Evolutionary conservation across 2,797 vertebrate species (phyloP).

Genomic region (Tangara arthus): DNA sequence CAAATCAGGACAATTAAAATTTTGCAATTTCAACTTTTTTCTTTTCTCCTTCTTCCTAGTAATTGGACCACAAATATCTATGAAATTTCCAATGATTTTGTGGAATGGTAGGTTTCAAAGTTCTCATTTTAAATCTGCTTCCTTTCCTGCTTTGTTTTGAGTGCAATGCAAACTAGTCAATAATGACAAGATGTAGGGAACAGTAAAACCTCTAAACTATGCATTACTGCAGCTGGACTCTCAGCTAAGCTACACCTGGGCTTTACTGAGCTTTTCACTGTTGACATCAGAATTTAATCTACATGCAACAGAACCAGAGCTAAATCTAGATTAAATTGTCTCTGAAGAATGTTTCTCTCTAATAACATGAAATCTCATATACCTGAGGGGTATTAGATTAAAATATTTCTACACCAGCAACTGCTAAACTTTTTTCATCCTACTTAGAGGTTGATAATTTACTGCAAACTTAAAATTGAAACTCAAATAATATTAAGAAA

Average conservation of each 20-base stretch:
- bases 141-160: background rate
- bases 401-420: background rate
- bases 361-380: background rate
- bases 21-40: background rate
- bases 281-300: background rate
- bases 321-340: background rate
- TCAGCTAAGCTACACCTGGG: background rate
- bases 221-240: background rate
- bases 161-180: background rate
- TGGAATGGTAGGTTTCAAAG: background rate
- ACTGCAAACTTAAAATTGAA: background rate
- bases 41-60: background rate
- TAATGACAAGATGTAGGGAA: background rate
- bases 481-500: background rate
- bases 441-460: background rate
- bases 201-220: background rate
- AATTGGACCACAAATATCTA: background rate
- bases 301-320: background rate
- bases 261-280: background rate
- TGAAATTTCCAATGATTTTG: background rate
- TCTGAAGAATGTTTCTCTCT: background rate
- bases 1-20: slow-evolving; percentile 6
- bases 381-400: background rate
- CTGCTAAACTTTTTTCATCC: background rate
- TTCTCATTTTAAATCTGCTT: background rate